Evolutionary conservation across 2,113 vertebrate species (phyloP), one percentile per base, ranked within the genome.

Genomic region (Cephalophus harveyi): DNA sequence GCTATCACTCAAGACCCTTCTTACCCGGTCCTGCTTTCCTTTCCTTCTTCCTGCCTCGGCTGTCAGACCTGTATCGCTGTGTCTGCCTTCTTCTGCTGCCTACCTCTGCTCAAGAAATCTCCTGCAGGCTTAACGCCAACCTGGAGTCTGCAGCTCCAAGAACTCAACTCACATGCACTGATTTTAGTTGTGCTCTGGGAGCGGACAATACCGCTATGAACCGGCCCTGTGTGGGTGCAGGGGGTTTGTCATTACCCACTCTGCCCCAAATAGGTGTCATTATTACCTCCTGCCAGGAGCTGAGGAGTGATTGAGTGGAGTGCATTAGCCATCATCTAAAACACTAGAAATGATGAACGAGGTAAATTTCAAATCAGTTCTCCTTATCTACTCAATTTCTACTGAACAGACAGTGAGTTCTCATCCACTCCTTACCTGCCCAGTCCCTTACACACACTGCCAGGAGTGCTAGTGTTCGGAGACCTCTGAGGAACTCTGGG

Each of bases 291-390:
- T 93, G 54, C 89, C 89, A 93, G 88, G 76, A 97, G 82, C 84
- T 94, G 93, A 96, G 90, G 76, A 57, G 71, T 95, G 95, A 97
- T 91, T 95, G 95, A 97, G 83, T 91, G 62, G 46, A 92, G 79
- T 60, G 59, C 43, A 21, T 64, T 43, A 30, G 40, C 91, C 90
- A 40, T 89, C 90, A 89, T 93, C 94, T 93, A 43, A 91, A 96
- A 96, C 94, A 91, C 94, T 93, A 93, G 93, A 94, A 67, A 96
- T 96, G 95, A 97, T 97, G 74, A 96, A 97, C 95, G 96, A 94
- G 86, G 36, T 27, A 88, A 93, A 84, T 95, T 84, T 96, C 5
- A 2, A 90, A 90, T 93, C 95, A 50, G 71, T 93, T 91, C 79
- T 82, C 89, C 93, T 87, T 54, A 96, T 89, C 46, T 91, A 79